A percentile compares a stretch with the other conserved stretches of the same genome.
Evolutionary conservation across 2,888 invertebrate species (phyloP).

Genomic region (Orchesellides sinensis): DNA sequence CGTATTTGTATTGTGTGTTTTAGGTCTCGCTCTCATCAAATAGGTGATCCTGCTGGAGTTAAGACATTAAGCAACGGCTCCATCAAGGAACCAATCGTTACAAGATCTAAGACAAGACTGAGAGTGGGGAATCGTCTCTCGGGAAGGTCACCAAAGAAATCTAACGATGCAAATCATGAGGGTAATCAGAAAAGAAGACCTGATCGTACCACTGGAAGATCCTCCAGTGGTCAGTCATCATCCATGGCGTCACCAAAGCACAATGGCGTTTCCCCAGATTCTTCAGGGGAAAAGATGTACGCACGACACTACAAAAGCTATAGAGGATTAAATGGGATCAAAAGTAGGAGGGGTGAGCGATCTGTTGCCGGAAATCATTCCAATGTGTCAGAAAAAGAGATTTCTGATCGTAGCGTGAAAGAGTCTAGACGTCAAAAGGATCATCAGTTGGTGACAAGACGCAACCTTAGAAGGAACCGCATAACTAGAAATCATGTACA

Average conservation of each 20-base stretch:
- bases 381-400: background rate
- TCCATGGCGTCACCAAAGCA: constrained; percentile 30
- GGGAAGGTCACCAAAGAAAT: constrained; percentile 39
- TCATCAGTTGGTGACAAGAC: background rate
- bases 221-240: constrained; percentile 4
- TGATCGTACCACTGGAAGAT: constrained; percentile 4
- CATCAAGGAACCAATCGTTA: constrained; percentile 69
- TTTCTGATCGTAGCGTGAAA: background rate
- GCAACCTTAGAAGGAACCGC: constrained; percentile 2
- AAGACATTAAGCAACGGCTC: constrained; percentile 72
- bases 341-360: constrained; percentile 43
- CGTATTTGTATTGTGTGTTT: background rate
- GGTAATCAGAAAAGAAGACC: constrained; percentile 9
- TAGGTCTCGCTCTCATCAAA: constrained; percentile 48
- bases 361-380: constrained; percentile 30
- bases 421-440: background rate
- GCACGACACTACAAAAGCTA: constrained; percentile 64
- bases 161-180: constrained; percentile 3
- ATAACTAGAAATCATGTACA: constrained; percentile 11
- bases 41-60: constrained; percentile 59
- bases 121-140: constrained; percentile 34
- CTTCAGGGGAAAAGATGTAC: constrained; percentile 41
- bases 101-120: constrained; percentile 70
- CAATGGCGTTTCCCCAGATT: constrained; percentile 2
- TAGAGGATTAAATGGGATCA: constrained; percentile 51